Evolutionary conservation across 2,797 vertebrate genomes (phyloP), one percentile per base, ranked within the genome.

Genomic region (Margarornis squamiger): DNA sequence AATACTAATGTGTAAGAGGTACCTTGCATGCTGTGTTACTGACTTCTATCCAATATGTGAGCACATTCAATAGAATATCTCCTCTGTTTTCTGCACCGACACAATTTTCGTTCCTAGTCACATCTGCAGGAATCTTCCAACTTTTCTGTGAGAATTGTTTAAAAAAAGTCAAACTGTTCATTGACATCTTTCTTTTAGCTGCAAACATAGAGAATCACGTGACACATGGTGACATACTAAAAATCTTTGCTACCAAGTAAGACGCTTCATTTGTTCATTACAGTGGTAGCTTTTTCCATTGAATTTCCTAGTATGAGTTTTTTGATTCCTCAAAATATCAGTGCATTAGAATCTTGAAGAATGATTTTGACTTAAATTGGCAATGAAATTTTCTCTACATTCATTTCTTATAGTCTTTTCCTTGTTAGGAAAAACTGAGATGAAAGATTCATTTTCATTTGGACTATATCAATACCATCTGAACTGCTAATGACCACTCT

Each of bases 141-240:
- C 15, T 67, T 86, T 43, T 18, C 11, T 52, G 12, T 17, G 27
- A 48, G 12, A 24, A 27, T 48, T 46, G 9, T 62, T 83, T 30
- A 5, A 63, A 88, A 61, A 34, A 26, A 38, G 14, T 26, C 20
- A 41, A 30, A 41, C 34, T 27, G 10, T 55, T 72, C 3, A 11
- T 20, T 48, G 22, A 49, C 73, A 21, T 27, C 51, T 65, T 72
- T 55, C 3, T n/a, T 62, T 70, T 38, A 74, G 10, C 14, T 73
- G 1, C n/a, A 14, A 57, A 39, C 38, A 34, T 6, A 11, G 46
- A n/a, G 8, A 51, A 7, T 46, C 49, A 73, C 0, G 0, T 6
- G 9, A 18, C 24, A 90, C 14, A 21, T 6, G 3, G 16, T 54
- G 30, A 74, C 30, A 9, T 49, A 41, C 23, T 85, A 36, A 92